Evolutionary conservation across 2,888 invertebrate genomes (phyloP), one percentile per base, ranked within the genome.

Genomic region (Nesidiocoris tenuis): DNA sequence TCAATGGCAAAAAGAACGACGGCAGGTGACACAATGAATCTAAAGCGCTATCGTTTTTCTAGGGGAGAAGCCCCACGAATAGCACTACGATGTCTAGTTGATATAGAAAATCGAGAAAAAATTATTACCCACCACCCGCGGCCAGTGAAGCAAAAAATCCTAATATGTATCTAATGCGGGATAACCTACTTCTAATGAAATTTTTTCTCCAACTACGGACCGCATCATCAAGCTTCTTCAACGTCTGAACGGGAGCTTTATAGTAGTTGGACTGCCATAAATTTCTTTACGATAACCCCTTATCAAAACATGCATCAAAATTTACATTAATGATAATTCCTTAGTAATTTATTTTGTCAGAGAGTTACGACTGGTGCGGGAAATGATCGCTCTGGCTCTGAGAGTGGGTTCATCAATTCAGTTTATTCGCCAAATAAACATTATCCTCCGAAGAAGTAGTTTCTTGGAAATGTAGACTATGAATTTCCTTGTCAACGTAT

Each of bases 81-180:
- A 5, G 55, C 39, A 16, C 21, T 39, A 19, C 21, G 39, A 24
- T 25, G 54, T 66, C 66, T 39, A 66, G 54, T 25, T 66, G 64
- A 24, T n/a, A 18, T 54, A 17, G 21, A 19, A 66, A 39, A 24
- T 12, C 17, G n/a, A n/a, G n/a, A n/a, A n/a, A 24, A 24, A 24
- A 63, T 21, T 9, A 64, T 64, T 22, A 64, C 17, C 24, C 21
- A 23, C 24, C 1, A 21, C 24, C 25, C 18, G 16, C 9, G 19
- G 9, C 66, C 1, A 17, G 1, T 1, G 1, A 1, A 19, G 18
- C 66, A 66, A 66, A 66, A 66, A 66, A 64, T 9, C 21, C 1
- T 66, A 66, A 66, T 66, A 66, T 19, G 66, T 25, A 66, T 66
- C 54, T 66, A 66, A 66, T 66, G 54, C 39, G 24, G 66, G 18